These are phyloP conservation scores for Orientallactaga sibirica DNA, from an alignment of 2,797 vertebrate genomes.

Conservation along the genomic window DNA sequence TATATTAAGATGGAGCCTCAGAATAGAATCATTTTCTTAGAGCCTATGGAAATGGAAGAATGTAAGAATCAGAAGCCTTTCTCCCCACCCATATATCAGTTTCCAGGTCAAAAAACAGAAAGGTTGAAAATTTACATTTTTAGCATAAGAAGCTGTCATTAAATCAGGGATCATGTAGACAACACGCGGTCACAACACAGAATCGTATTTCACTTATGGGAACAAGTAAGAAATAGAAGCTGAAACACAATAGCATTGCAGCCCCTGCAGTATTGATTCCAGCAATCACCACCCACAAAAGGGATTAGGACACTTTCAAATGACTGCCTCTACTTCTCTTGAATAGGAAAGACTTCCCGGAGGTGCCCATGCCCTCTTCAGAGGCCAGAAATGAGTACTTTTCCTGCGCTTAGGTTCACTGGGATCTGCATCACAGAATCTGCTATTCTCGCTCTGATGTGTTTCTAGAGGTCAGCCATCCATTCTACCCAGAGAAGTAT, in stretches of 20 bases:
- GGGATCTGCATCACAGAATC: rapidly evolving
- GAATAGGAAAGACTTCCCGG: not conserved
- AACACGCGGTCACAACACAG: not conserved
- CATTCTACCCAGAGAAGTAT: not conserved
- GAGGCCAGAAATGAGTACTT: not conserved
- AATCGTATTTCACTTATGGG: not conserved
- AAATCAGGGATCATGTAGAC: not conserved
- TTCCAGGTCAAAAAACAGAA: slow-evolving; percentile 31
- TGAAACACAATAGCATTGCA: not conserved
- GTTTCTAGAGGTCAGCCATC: not conserved
- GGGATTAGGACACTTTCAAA: not conserved
- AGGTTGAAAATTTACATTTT: slow-evolving; percentile 28
- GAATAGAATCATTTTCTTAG: slow-evolving; percentile 60
- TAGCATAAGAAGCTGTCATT: not conserved
- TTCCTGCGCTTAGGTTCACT: not conserved
- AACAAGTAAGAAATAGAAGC: not conserved
- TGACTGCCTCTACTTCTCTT: not conserved
- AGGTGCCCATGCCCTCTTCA: not conserved
- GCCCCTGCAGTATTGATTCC: not conserved
- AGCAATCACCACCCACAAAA: not conserved
- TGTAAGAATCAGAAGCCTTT: not conserved
- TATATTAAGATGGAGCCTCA: slow-evolving; percentile 4
- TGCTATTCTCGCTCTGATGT: not conserved
- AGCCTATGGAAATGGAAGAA: slow-evolving; percentile 28
- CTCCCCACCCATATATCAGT: not conserved